phyloP scores from a whole-genome alignment of 2,113 vertebrate species.

The Cyprinus carpio region DNA sequence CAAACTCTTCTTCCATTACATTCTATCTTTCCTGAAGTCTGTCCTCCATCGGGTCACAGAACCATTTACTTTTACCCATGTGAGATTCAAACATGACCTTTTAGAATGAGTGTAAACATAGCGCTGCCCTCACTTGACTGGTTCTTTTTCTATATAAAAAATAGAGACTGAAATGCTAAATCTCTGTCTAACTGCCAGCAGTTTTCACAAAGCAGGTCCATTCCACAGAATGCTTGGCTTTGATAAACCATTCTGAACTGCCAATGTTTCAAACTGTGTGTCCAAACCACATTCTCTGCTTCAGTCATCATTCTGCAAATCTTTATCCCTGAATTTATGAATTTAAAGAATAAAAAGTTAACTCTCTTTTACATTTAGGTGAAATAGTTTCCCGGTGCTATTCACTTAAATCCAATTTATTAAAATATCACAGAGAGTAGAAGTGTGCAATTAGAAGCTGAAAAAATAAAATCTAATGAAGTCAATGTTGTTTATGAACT shows the following conservation, averaged over 20 bases:
- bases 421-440: no score
- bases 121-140: background rate
- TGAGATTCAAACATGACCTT: slow-evolving; percentile 4
- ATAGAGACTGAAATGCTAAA: background rate
- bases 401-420: no score
- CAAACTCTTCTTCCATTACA: background rate
- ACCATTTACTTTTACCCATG: slow-evolving; percentile 12
- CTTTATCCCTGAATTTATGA: slow-evolving; percentile 37
- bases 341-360: slow-evolving; percentile 38
- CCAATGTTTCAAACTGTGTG: slow-evolving; percentile 53
- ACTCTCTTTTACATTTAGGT: background rate
- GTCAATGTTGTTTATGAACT: no score
- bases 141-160: no score
- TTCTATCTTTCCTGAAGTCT: background rate
- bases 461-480: no score
- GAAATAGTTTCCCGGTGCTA: no score
- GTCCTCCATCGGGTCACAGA: background rate
- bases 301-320: slow-evolving; percentile 39
- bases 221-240: slow-evolving; percentile 61
- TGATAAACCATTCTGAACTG: slow-evolving; percentile 68
- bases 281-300: slow-evolving; percentile 51
- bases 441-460: no score
- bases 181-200: slow-evolving; percentile 49
- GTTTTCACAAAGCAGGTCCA: slow-evolving; percentile 58
- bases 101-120: background rate